Conservation (phyloP, 2,888 invertebrate genomes). For the Pseudanteris insignis region DNA sequence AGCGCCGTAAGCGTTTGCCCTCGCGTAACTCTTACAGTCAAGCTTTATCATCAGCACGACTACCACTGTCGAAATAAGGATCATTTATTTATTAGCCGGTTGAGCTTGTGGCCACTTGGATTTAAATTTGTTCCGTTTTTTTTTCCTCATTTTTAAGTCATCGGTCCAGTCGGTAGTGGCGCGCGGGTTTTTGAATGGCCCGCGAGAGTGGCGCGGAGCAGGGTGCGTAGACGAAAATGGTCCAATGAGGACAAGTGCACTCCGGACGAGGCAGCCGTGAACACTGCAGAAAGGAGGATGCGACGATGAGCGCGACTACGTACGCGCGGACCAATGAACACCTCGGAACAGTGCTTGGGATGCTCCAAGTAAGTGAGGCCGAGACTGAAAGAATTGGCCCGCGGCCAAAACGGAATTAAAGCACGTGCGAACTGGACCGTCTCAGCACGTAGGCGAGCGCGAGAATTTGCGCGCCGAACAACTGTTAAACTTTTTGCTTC, state of each 20-base stretch:
- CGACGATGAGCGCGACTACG: constrained; percentile 55
- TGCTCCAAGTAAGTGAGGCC: constrained; percentile 63
- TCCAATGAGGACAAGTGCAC: constrained; percentile 32
- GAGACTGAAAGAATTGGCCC: constrained; percentile 17
- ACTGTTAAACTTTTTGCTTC: too few relatives aligned
- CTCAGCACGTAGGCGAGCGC: background rate
- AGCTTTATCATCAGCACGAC: too few relatives aligned
- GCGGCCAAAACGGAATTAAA: constrained; percentile 27
- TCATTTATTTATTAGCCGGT: too few relatives aligned
- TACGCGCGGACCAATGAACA: constrained; percentile 60
- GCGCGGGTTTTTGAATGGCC: constrained; percentile 31
- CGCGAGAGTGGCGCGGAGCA: constrained; percentile 32
- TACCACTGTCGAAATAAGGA: too few relatives aligned
- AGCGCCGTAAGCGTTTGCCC: too few relatives aligned
- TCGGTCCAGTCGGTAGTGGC: too few relatives aligned
- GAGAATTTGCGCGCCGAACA: constrained; percentile 7
- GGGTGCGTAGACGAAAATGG: constrained; percentile 38
- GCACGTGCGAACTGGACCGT: constrained; percentile 30
- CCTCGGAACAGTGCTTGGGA: constrained; percentile 63
- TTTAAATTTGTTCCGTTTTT: too few relatives aligned
- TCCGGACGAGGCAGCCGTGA: constrained; percentile 5
- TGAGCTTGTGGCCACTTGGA: too few relatives aligned
- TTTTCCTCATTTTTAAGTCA: too few relatives aligned
- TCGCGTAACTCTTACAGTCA: too few relatives aligned
- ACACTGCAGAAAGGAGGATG: constrained; percentile 10